A percentile compares a stretch with the other conserved stretches of the same genome.
Evolutionary conservation across 2,113 vertebrate species (phyloP).

Genomic region (Microtus montanus): DNA sequence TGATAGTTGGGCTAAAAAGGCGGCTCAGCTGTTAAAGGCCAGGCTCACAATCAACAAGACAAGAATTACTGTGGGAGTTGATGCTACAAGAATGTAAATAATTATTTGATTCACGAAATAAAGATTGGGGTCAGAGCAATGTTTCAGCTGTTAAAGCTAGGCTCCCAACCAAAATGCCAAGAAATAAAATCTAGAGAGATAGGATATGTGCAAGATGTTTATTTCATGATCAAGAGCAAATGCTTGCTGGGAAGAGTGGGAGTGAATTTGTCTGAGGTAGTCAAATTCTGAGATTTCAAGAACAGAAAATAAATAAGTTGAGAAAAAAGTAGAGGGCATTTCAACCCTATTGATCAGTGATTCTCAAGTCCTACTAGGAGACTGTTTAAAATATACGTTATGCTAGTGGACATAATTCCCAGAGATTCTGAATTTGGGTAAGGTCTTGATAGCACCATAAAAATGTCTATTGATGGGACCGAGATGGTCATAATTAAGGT

Average conservation of each 20-base stretch:
- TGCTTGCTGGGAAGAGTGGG: slow-evolving; percentile 2
- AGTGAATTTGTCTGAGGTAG: slow-evolving; percentile 4
- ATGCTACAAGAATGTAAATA: slow-evolving; percentile 28
- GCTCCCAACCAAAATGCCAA: neutral
- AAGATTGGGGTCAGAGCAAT: neutral
- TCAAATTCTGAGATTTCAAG: slow-evolving; percentile 4
- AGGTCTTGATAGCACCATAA: neutral
- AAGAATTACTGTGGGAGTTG: slow-evolving; percentile 19
- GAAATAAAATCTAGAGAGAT: neutral
- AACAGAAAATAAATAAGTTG: slow-evolving; percentile 24
- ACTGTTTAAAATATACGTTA: slow-evolving; percentile 17
- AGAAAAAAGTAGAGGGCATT: slow-evolving; percentile 27
- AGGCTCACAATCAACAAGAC: neutral
- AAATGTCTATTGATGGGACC: slow-evolving; percentile 22
- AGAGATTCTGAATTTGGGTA: slow-evolving; percentile 25
- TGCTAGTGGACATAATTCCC: neutral
- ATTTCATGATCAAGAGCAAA: slow-evolving; percentile 23
- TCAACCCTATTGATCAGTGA: neutral
- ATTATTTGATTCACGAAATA: slow-evolving; percentile 13
- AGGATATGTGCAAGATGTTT: slow-evolving; percentile 17
- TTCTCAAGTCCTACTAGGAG: slow-evolving; percentile 22
- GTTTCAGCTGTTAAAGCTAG: neutral
- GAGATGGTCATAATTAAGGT: neutral
- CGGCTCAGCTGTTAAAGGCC: neutral
- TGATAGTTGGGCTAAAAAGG: neutral